A percentile compares a stretch with the other conserved stretches of the same genome.
Conservation (phyloP, 2,888 invertebrate species). For the Hesperia comma region DNA sequence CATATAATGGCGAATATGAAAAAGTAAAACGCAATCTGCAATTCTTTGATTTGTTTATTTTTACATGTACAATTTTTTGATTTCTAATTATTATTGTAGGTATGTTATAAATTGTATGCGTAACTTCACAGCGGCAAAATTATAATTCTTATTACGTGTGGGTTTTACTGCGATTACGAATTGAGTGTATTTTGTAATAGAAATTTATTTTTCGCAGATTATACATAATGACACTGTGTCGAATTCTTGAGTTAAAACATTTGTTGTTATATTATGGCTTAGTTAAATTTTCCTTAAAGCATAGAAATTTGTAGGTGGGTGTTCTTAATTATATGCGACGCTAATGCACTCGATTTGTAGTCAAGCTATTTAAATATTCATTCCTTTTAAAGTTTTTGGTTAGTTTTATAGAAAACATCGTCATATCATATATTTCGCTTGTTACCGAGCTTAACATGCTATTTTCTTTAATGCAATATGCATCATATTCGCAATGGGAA, state of each 20-base stretch:
- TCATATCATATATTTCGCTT: constrained; percentile 26
- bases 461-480: neutral
- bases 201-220: too few relatives aligned
- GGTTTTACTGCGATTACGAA: neutral
- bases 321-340: too few relatives aligned
- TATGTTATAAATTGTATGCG: neutral
- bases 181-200: neutral
- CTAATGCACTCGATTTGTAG: neutral
- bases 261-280: too few relatives aligned
- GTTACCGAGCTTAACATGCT: constrained; percentile 22
- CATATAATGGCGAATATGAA: too few relatives aligned
- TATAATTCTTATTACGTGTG: neutral
- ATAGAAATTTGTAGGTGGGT: too few relatives aligned
- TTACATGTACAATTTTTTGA: too few relatives aligned
- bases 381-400: neutral
- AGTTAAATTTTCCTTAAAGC: too few relatives aligned
- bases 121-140: neutral
- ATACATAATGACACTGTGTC: too few relatives aligned
- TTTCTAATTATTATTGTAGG: too few relatives aligned
- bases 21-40: too few relatives aligned
- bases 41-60: too few relatives aligned
- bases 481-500: constrained; percentile 9
- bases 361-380: neutral
- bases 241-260: too few relatives aligned
- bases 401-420: neutral